Evolutionary conservation across 2,797 vertebrate genomes (phyloP).

Genomic region (Anguilla pacifica): DNA sequence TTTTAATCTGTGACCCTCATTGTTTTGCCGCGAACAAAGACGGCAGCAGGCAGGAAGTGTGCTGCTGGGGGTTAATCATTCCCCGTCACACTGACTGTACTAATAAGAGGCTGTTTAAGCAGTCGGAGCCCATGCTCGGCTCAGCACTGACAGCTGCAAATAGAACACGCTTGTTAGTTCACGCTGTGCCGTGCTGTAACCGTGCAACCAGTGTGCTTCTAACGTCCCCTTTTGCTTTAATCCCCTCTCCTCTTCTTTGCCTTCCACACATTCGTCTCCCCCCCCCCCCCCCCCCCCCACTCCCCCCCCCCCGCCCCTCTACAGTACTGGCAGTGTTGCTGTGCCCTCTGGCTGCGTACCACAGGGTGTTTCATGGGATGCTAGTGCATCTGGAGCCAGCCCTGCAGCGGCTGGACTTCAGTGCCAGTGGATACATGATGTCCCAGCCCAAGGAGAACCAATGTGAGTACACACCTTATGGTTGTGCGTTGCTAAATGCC

Average conservation of each 20-base stretch:
- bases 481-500: neutral
- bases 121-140: neutral
- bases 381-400: conserved; percentile 82
- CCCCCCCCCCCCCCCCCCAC: neutral
- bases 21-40: neutral
- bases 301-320: too few species aligned
- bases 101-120: too few species aligned
- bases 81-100: neutral
- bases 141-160: neutral
- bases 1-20: neutral
- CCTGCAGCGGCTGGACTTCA: conserved; percentile 92
- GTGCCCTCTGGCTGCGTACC: conserved; percentile 76
- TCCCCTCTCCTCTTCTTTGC: conserved; percentile 10
- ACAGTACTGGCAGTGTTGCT: conserved; percentile 70
- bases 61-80: neutral
- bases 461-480: conserved; percentile 71
- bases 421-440: conserved; percentile 87
- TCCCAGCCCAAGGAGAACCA: conserved; percentile 87
- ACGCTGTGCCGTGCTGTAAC: neutral
- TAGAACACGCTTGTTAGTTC: neutral
- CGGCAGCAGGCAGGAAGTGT: neutral
- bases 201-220: neutral
- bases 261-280: neutral
- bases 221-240: neutral
- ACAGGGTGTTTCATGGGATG: conserved; percentile 79